phyloP scores from a whole-genome alignment of 2,888 invertebrate species.

The Xestia sexstrigata region DNA sequence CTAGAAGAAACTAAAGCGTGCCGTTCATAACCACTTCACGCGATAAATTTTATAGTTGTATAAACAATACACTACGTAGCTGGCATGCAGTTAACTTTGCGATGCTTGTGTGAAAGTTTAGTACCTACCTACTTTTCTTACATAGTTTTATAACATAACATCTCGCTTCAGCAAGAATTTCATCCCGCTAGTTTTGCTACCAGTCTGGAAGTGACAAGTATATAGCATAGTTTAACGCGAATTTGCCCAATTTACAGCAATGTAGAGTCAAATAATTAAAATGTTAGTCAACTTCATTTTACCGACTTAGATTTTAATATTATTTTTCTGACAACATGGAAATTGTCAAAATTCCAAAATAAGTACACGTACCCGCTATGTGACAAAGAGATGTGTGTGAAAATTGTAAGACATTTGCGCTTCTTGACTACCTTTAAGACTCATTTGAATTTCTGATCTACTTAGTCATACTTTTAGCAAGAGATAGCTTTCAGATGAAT shows the following conservation, averaged over 20 bases:
- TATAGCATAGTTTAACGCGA: no score
- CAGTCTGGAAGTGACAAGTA: neutral
- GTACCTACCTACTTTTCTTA: neutral
- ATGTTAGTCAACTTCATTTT: no score
- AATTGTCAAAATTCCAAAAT: neutral
- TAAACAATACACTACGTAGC: slow-evolving; percentile 9
- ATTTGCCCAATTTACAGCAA: no score
- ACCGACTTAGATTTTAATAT: neutral
- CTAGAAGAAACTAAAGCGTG: slow-evolving; percentile 24
- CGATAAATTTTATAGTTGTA: slow-evolving; percentile 25
- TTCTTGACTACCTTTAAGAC: no score
- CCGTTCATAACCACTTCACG: slow-evolving; percentile 18
- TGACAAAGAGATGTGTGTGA: no score
- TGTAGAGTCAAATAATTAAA: no score
- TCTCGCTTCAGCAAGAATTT: neutral
- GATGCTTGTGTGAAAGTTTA: neutral
- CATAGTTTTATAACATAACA: neutral
- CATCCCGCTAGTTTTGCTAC: no score
- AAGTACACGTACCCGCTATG: no score
- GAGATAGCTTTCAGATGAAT: neutral
- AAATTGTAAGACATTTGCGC: no score
- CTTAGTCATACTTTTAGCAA: neutral
- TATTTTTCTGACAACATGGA: neutral
- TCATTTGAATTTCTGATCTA: no score
- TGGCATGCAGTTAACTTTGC: neutral